Base-by-base conservation (phyloP, 2,113 vertebrate genomes). In the Microcebus ravelobensis region DNA sequence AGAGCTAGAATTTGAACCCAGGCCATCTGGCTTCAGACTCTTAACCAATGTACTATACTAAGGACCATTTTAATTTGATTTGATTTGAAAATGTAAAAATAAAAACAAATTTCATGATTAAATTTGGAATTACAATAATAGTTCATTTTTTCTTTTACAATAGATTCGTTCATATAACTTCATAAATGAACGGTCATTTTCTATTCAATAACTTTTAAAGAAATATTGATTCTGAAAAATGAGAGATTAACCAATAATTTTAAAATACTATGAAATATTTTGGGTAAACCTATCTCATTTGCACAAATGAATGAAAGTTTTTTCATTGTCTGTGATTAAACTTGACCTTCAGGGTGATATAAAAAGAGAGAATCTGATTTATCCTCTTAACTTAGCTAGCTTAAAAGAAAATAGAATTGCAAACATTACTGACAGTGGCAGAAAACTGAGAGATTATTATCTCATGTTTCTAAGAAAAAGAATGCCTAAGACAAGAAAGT, bases 151-250 rank as follows among this genome's bases (percentile, higher is more conserved):
- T 55, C 7, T 92, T 90, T 65, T 90, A 27, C 8, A 92, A 73
- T 86, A 81, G 1, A 94, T 76, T 90, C 68, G 4, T 45, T 25
- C 45, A 25, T 42, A 20, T 39, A 85, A 52, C 4, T 61, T 93
- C 23, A 68, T 8, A 92, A 77, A 85, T 29, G 8, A 90, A 83
- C 90, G 39, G 6, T 12, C 57, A 82, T 71, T 94, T 91, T 92
- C 34, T 89, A 61, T 52, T 89, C 80, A 55, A 95, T 3, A 84
- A 88, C 57, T 88, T 88, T 83, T 74, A 92, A 90, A 95, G 25
- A 76, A 92, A 25, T 61, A 61, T 55, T 34, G n/a, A 96, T 94
- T 86, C 15, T 91, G 20, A 63, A 96, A 96, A 95, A 52, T 59
- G 36, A 80, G 31, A 89, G n/a, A 71, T 90, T 67, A 74, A 55